A percentile compares a stretch with the other conserved stretches of the same genome.
Evolutionary conservation across 35 echinoderm and acorn worm genomes (phyloP).

Genomic region (Strongylocentrotus purpuratus): DNA sequence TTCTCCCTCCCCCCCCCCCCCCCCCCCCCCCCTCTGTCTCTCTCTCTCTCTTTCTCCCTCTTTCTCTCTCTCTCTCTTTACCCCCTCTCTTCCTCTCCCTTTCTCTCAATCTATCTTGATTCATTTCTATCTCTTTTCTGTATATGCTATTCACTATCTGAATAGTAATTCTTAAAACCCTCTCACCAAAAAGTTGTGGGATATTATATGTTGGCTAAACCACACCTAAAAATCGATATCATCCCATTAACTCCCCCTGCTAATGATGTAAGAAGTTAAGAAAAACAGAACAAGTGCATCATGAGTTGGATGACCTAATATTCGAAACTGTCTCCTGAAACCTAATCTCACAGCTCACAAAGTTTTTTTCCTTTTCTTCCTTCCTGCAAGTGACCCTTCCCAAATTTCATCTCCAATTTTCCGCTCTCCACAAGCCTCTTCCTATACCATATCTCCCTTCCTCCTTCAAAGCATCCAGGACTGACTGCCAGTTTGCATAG

Average conservation of each 20-base stretch:
- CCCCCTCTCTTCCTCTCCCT: too few relatives aligned
- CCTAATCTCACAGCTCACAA: background rate
- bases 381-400: constrained; percentile 14
- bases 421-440: background rate
- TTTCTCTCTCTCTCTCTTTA: background rate
- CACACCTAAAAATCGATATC: too few relatives aligned
- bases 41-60: background rate
- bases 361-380: background rate
- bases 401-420: background rate
- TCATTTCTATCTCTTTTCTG: too few relatives aligned
- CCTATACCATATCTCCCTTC: background rate
- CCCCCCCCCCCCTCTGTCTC: too few relatives aligned
- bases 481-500: background rate
- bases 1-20: too few relatives aligned
- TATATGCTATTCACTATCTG: too few relatives aligned
- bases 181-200: too few relatives aligned
- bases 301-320: constrained; percentile 5
- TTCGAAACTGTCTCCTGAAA: background rate
- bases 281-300: background rate
- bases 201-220: too few relatives aligned
- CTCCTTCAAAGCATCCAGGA: background rate
- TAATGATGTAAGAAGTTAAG: too few relatives aligned
- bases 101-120: too few relatives aligned
- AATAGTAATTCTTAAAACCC: too few relatives aligned
- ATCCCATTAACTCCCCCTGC: too few relatives aligned